Evolutionary conservation across 2,888 invertebrate species (phyloP).

Genomic region (Heliconius sara): DNA sequence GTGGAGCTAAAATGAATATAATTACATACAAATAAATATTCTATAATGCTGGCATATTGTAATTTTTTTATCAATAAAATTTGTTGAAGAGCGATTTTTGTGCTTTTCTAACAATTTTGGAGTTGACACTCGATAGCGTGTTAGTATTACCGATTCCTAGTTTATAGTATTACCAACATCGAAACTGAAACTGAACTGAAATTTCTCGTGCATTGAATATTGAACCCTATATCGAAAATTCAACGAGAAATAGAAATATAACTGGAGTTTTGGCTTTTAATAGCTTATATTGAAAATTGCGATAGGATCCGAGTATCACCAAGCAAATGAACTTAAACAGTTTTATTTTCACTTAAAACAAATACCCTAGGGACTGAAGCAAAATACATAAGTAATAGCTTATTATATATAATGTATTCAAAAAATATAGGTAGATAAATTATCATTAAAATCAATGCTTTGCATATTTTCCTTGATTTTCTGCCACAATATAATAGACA

Average conservation of each 20-base stretch:
- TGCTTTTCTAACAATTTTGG: too few species aligned
- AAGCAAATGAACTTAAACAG: background rate
- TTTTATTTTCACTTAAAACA: background rate
- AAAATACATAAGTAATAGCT: too few species aligned
- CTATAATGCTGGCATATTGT: too few species aligned
- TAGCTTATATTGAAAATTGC: constrained; percentile 4
- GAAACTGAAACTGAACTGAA: too few species aligned
- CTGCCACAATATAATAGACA: background rate
- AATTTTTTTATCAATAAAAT: background rate
- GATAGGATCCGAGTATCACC: background rate
- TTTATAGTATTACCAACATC: constrained; percentile 25
- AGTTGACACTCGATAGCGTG: too few species aligned
- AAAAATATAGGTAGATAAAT: background rate
- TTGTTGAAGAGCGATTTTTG: background rate
- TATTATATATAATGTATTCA: too few species aligned
- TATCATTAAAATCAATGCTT: background rate
- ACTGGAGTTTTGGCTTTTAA: constrained; percentile 21
- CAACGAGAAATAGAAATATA: constrained; percentile 21
- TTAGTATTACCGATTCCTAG: background rate
- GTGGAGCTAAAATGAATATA: too few species aligned
- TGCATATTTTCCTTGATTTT: too few species aligned
- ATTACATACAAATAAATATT: too few species aligned
- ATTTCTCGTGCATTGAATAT: constrained; percentile 28
- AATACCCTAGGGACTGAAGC: too few species aligned
- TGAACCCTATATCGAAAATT: constrained; percentile 32